phyloP scores from a whole-genome alignment of 2,113 vertebrate genomes.

The Tetraodon nigroviridis region DNA sequence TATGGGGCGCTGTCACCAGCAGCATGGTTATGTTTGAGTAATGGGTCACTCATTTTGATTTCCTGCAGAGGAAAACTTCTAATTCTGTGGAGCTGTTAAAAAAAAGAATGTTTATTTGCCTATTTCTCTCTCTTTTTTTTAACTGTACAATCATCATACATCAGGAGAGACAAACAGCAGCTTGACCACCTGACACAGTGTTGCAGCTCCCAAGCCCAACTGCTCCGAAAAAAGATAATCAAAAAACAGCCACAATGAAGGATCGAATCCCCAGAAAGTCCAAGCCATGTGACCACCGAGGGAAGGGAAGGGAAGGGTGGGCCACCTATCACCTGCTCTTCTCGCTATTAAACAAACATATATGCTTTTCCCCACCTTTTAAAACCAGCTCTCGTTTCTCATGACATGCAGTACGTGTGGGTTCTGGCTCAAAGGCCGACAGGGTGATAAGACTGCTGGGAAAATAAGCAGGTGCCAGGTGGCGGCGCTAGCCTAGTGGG shows the following conservation, averaged over 20 bases:
- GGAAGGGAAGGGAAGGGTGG: not conserved
- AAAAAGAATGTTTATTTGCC: too few species aligned
- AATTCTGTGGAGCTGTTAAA: too few species aligned
- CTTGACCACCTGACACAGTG: too few species aligned
- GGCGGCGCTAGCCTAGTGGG: constrained; percentile 20
- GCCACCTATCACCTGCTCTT: constrained; percentile 8
- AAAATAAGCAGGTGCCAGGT: constrained; percentile 71
- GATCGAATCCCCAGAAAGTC: constrained; percentile 39
- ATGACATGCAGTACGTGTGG: constrained; percentile 39
- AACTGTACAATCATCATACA: too few species aligned
- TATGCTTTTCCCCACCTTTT: not conserved
- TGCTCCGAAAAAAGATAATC: too few species aligned
- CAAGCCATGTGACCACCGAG: constrained; percentile 32
- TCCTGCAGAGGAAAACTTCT: not conserved
- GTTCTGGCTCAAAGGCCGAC: constrained; percentile 26
- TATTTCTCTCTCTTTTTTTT: too few species aligned
- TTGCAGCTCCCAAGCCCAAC: too few species aligned
- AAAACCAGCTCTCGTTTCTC: constrained; percentile 54
- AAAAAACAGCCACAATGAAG: constrained; percentile 35
- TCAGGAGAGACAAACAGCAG: too few species aligned
- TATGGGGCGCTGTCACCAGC: constrained; percentile 9
- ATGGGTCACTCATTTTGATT: constrained; percentile 13
- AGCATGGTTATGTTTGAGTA: constrained; percentile 22
- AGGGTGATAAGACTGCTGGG: constrained; percentile 71
- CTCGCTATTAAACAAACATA: not conserved